Evolutionary conservation across 2,888 invertebrate genomes (phyloP), one percentile per base, ranked within the genome.

Genomic region (Busseola fusca): DNA sequence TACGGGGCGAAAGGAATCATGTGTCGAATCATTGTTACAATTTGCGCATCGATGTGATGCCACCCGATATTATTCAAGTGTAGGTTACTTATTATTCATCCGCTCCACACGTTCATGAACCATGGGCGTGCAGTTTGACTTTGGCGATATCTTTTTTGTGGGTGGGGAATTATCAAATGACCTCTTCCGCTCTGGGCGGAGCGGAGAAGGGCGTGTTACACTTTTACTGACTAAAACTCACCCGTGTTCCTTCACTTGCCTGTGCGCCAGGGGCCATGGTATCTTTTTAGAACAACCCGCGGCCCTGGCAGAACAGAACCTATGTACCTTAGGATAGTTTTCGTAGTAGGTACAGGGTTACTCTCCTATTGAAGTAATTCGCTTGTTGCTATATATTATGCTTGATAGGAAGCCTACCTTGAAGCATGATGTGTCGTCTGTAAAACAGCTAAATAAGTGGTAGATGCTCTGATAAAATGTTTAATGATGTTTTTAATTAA

Each of bases 391-490:
- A 42, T n/a, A n/a, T n/a, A n/a, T n/a, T n/a, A n/a, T 18, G 10
- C 40, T 40, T 59, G 16, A 9, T 58, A 16, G 27, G 21, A 4
- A 14, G n/a, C 30, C 27, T 48, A 63, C 1, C 7, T 40, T 12
- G n/a, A 27, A 65, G 2, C 42, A 40, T 62, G 42, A n/a, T 4
- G 7, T 14, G 18, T 30, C 14, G 25, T 14, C 25, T 37, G 21
- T 48, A 0, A 48, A 48, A 48, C 21, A 3, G 34, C 21, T 27
- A 1, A 48, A 42, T 2, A 50, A 50, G 16, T 21, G 10, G 5
- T n/a, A 64, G 42, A 6, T 64, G n/a, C 9, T 25, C 45, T 64
- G 25, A n/a, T 45, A 18, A 45, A 64, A 66, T 64, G 14, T 64
- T 42, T 34, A 34, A 64, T 66, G 9, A 21, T 25, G 21, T 48